These are phyloP conservation scores for roundworm (Caenorhabditis elegans) DNA, from an alignment of 1,140 invertebrate genomes.

Conservation along the genomic window DNA sequence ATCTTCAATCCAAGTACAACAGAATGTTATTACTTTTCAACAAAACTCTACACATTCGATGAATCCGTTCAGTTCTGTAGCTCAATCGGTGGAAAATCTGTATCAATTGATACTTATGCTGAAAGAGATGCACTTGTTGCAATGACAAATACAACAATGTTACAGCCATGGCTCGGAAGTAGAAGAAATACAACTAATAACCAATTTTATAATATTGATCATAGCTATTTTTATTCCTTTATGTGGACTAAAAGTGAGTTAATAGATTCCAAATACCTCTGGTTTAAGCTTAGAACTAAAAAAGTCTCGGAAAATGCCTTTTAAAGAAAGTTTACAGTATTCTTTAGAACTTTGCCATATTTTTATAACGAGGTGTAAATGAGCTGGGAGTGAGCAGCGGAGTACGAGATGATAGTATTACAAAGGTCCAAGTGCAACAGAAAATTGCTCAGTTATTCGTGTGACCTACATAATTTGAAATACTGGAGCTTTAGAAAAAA, in stretches of 20 bases:
- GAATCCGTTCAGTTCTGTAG: not conserved
- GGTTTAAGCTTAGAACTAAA: too few species aligned
- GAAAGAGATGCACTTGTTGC: not conserved
- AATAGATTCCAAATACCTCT: too few species aligned
- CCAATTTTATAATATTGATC: not conserved
- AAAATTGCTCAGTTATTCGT: too few species aligned
- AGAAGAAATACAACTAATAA: not conserved
- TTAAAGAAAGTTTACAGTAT: too few species aligned
- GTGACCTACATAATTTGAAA: too few species aligned
- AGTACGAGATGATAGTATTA: too few species aligned
- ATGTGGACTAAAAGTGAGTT: constrained; percentile 5
- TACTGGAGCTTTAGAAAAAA: too few species aligned
- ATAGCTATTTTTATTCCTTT: not conserved
- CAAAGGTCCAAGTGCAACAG: too few species aligned
- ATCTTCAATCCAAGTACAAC: not conserved
- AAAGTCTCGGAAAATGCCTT: too few species aligned
- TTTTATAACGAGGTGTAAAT: too few species aligned
- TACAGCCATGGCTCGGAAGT: not conserved
- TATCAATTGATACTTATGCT: not conserved
- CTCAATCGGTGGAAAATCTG: not conserved
- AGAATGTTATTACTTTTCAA: not conserved
- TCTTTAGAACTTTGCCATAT: too few species aligned
- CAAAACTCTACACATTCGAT: not conserved
- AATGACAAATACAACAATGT: not conserved
- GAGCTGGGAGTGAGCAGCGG: too few species aligned